Conservation (phyloP, 2,797 vertebrate genomes). For the Ptychobarbus kaznakovi region DNA sequence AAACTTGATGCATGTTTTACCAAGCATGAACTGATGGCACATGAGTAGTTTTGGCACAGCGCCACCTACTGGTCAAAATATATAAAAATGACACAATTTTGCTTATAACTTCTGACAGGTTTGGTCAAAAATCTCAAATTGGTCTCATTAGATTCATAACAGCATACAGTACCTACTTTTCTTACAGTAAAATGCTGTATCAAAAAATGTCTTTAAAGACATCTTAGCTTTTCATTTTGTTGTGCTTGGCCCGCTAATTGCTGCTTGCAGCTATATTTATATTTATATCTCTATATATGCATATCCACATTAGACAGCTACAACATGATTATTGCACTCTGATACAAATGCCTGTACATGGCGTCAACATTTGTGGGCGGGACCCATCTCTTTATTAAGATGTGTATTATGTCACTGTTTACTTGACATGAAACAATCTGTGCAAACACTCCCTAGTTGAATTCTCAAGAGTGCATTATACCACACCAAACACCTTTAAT, state of each 20-base stretch:
- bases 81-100: too few relatives aligned
- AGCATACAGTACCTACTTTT: too few relatives aligned
- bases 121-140: background rate
- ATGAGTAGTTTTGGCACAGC: background rate
- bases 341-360: background rate
- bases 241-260: too few relatives aligned
- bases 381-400: background rate
- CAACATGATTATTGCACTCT: background rate
- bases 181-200: too few relatives aligned
- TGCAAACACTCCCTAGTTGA: background rate
- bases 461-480: background rate
- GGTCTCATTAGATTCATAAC: too few relatives aligned
- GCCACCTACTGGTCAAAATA: background rate
- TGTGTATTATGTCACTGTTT: background rate
- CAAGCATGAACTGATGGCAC: too few relatives aligned
- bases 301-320: too few relatives aligned
- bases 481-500: background rate
- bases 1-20: too few relatives aligned
- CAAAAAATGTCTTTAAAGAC: too few relatives aligned
- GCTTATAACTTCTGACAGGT: background rate
- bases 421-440: background rate
- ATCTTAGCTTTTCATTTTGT: too few relatives aligned
- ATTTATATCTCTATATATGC: too few relatives aligned
- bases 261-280: too few relatives aligned
- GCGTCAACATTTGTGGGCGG: background rate